Conservation (phyloP, 1,140 invertebrate species). For the Mylabris phalerata region DNA sequence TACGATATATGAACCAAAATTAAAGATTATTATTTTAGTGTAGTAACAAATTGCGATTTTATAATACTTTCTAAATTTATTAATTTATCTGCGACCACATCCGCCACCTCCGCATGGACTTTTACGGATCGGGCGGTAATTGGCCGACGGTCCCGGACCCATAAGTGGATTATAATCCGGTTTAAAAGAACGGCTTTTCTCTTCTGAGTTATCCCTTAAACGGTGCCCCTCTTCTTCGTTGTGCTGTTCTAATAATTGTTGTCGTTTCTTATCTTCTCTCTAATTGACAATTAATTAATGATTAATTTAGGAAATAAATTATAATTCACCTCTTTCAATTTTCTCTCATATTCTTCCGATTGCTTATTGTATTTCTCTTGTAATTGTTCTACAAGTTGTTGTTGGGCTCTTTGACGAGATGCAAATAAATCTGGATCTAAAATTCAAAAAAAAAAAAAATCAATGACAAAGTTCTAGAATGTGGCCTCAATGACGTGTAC, state of each 20-base stretch:
- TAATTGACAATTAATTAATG: slow-evolving; percentile 15
- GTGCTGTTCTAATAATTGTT: slow-evolving; percentile 26
- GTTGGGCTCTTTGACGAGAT: slow-evolving; percentile 34
- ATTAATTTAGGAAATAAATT: neutral
- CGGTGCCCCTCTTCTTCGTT: slow-evolving; percentile 10
- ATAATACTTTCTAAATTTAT: neutral
- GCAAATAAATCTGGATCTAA: slow-evolving; percentile 43
- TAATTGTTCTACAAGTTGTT: slow-evolving; percentile 39
- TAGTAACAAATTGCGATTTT: too few relatives aligned
- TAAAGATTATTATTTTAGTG: too few relatives aligned
- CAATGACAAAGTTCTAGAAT: neutral
- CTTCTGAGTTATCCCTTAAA: slow-evolving; percentile 9
- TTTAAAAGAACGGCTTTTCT: slow-evolving; percentile 15
- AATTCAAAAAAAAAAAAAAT: slow-evolving; percentile 6
- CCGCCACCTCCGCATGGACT: slow-evolving; percentile 44
- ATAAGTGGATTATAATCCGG: slow-evolving; percentile 46
- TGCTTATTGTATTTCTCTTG: slow-evolving; percentile 42
- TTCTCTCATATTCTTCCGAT: slow-evolving; percentile 30
- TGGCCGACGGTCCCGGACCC: slow-evolving; percentile 38
- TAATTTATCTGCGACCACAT: slow-evolving; percentile 40
- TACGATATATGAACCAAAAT: too few relatives aligned
- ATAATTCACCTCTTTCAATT: slow-evolving; percentile 37
- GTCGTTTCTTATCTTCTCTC: slow-evolving; percentile 33
- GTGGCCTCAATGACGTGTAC: slow-evolving; percentile 28
- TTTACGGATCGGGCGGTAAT: slow-evolving; percentile 44